Evolutionary conservation across 2,797 vertebrate species (phyloP).

Genomic region (Microctenopoma stevenorrisi): DNA sequence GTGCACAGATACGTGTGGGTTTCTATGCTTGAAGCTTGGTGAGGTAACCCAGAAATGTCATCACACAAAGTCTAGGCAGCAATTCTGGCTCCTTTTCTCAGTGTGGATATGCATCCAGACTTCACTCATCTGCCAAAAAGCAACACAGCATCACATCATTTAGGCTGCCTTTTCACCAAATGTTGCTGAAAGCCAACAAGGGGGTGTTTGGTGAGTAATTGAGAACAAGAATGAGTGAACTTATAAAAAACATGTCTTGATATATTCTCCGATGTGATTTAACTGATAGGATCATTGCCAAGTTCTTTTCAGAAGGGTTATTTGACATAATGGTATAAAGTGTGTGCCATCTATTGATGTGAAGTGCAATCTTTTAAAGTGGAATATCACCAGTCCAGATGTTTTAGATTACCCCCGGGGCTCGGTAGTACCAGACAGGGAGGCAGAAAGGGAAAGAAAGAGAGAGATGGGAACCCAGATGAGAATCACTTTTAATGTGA

Average conservation of each 20-base stretch:
- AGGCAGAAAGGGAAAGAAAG: constrained; percentile 8
- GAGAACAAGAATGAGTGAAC: constrained; percentile 18
- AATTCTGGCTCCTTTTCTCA: constrained; percentile 40
- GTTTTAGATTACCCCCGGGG: constrained; percentile 60
- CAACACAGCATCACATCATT: constrained; percentile 47
- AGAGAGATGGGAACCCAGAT: constrained; percentile 23
- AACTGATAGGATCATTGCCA: constrained; percentile 8
- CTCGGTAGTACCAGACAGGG: constrained; percentile 13
- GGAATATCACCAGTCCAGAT: constrained; percentile 59
- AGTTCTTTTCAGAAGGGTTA: constrained; percentile 22
- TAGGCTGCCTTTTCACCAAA: constrained; percentile 26
- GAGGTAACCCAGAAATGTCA: constrained; percentile 84
- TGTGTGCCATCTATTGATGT: constrained; percentile 27
- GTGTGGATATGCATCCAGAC: constrained; percentile 42
- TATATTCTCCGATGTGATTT: constrained; percentile 21
- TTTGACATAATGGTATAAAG: constrained; percentile 44
- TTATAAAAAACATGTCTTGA: background rate
- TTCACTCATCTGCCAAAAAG: constrained; percentile 59
- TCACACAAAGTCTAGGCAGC: constrained; percentile 64
- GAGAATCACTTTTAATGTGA: constrained; percentile 53
- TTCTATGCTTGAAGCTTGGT: constrained; percentile 54
- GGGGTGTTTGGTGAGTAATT: constrained; percentile 28
- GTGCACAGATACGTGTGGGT: constrained; percentile 32
- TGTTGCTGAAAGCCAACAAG: constrained; percentile 33
- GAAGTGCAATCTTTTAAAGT: constrained; percentile 47